Percentiles rank a stretch among this genome's conserved stretches.
Conservation (phyloP, 2,888 invertebrate genomes). For the Teleogryllus oceanicus region DNA sequence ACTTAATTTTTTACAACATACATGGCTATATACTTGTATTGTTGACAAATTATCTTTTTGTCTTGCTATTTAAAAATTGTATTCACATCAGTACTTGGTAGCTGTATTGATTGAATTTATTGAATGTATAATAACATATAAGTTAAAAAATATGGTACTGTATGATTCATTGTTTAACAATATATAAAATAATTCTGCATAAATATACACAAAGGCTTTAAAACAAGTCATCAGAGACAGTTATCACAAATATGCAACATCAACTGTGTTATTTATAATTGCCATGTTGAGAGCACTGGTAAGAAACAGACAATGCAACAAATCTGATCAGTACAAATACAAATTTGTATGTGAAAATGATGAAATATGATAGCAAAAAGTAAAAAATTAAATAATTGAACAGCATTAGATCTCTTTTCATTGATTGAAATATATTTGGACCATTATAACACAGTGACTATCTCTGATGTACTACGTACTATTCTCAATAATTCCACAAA, state of each 20-base stretch:
- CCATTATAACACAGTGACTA: conserved; percentile 10
- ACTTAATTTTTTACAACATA: background rate
- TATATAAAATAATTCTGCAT: conserved; percentile 18
- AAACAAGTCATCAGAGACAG: background rate
- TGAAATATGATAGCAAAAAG: conserved; percentile 18
- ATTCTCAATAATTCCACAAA: conserved; percentile 18
- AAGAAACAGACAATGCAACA: conserved; percentile 4
- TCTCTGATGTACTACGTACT: conserved; percentile 18
- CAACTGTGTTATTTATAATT: background rate
- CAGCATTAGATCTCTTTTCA: background rate
- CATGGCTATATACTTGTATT: background rate
- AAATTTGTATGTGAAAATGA: conserved; percentile 19
- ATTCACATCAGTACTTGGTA: conserved; percentile 1
- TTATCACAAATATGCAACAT: conserved; percentile 8
- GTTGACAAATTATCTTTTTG: background rate
- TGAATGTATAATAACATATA: conserved; percentile 18
- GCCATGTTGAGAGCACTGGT: background rate
- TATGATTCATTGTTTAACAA: conserved; percentile 18
- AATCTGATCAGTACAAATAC: background rate
- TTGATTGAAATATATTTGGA: conserved; percentile 4
- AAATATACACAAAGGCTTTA: conserved; percentile 19
- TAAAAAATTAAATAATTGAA: conserved; percentile 11
- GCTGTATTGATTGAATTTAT: conserved; percentile 18
- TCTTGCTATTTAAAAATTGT: background rate
- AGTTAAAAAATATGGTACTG: conserved; percentile 18